Evolutionary conservation across 2,888 invertebrate species (phyloP).

Genomic region (Rhagium mordax): DNA sequence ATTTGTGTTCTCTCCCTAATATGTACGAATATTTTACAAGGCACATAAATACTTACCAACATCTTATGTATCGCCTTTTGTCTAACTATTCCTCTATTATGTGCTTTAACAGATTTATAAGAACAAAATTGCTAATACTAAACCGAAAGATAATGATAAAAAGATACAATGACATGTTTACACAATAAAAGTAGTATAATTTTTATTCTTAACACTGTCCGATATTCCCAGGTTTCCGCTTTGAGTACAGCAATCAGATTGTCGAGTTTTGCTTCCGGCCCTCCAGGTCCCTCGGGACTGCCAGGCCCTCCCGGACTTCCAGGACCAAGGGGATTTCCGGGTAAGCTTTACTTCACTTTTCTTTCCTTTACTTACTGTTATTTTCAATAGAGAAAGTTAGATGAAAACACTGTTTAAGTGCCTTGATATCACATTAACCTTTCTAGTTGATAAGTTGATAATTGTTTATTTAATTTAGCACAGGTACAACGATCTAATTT

Average conservation of each 20-base stretch:
- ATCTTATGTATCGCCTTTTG: too few species aligned
- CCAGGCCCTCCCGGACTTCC: constrained; percentile 70
- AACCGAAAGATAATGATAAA: too few species aligned
- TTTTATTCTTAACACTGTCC: background rate
- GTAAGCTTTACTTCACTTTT: constrained; percentile 55
- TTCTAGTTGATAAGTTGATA: background rate
- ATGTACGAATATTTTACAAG: too few species aligned
- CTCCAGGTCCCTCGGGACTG: constrained; percentile 71
- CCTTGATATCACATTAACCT: background rate
- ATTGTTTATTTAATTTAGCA: background rate
- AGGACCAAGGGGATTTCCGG: constrained; percentile 70
- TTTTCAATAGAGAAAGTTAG: background rate
- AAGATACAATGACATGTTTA: too few species aligned
- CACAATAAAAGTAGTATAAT: background rate
- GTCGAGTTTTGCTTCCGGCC: constrained; percentile 72
- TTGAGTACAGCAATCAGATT: constrained; percentile 72
- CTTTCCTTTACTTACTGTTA: constrained; percentile 1
- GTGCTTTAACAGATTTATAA: too few species aligned
- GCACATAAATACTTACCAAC: too few species aligned
- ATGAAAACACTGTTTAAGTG: background rate
- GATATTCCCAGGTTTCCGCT: constrained; percentile 68
- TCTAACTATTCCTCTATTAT: too few species aligned
- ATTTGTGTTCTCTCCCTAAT: too few species aligned
- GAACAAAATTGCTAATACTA: too few species aligned
- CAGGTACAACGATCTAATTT: background rate